Base-by-base conservation (phyloP, 1,140 invertebrate genomes). In the Microplitis mediator region DNA sequence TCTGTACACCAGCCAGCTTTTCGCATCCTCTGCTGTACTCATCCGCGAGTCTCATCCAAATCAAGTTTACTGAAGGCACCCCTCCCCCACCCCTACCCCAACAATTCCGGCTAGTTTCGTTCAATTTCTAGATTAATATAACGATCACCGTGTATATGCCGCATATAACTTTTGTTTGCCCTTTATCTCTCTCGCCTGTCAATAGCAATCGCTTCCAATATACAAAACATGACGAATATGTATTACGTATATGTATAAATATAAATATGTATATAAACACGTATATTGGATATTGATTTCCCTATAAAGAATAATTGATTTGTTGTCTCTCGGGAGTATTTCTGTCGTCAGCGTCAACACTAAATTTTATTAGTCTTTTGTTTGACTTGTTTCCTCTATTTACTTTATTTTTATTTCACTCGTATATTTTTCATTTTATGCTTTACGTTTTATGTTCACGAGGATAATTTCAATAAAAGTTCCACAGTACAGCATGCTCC, bases 71-170 rank as follows among this genome's bases (percentile, higher is more conserved):
- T 13, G 9, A 4, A 34, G 36, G 23, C 23, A 45, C 39, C 39
- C 9, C 23, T 2, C 23, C 23, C 23, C 23, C 23, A 23, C 23
- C 23, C 23, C 23, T 23, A 2, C 0, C 23, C 56, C 56, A 5
- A 23, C 56, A 58, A 23, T 58, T 58, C 56, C 56, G n/a, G 45
- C 36, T 50, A 65, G 63, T 65, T 65, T 65, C 61, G 61, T 50
- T 51, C 32, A 65, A 36, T 65, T 65, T 50, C 13, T 14, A 65
- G 36, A 65, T 65, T 65, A 65, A 65, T 50, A 13, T 65, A 13
- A 6, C 63, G 9, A 65, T 65, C 4, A 65, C 50, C 14, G 35
- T 54, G 4, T 14, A n/a, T 45, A 45, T 45, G 8, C 39, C 39
- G 39, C 39, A 11, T 45, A 45, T 11, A 11, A 45, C 39, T 45